Percentiles rank a stretch among this genome's conserved stretches.
Evolutionary conservation across 1,140 invertebrate species (phyloP).

Genomic region (Drosophila simulans): DNA sequence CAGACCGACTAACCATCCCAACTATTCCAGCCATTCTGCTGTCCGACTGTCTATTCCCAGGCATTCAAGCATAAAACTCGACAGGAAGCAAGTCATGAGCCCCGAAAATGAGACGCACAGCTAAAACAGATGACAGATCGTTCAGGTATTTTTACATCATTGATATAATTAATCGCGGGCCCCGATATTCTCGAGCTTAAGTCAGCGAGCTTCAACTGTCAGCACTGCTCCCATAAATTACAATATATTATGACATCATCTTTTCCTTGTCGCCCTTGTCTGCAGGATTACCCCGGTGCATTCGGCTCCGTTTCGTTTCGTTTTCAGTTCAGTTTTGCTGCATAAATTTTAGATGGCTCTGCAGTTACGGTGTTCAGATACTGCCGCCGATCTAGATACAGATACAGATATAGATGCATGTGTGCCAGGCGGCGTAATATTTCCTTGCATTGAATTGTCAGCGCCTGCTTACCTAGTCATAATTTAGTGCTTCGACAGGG

Average conservation of each 20-base stretch:
- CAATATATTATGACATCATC: slow-evolving; percentile 80
- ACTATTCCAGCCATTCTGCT: slow-evolving; percentile 9
- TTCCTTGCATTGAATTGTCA: slow-evolving; percentile 75
- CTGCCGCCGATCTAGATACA: slow-evolving; percentile 40
- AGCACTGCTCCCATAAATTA: slow-evolving; percentile 64
- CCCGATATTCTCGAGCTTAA: slow-evolving; percentile 12
- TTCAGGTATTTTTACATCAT: slow-evolving; percentile 68
- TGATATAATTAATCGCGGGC: slow-evolving; percentile 46
- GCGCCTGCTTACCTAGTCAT: slow-evolving; percentile 69
- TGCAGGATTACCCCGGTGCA: slow-evolving; percentile 55
- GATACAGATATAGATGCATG: slow-evolving; percentile 13
- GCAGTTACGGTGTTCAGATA: slow-evolving; percentile 14
- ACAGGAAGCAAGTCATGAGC: slow-evolving; percentile 48
- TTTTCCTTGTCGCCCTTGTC: slow-evolving; percentile 33
- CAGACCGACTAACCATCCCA: slow-evolving; percentile 20
- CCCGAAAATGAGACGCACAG: slow-evolving; percentile 27
- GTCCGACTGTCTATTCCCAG: slow-evolving; percentile 55
- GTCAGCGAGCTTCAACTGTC: slow-evolving; percentile 47
- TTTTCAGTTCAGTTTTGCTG: slow-evolving; percentile 54
- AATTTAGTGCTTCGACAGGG: slow-evolving; percentile 67
- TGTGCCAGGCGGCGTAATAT: slow-evolving; percentile 36
- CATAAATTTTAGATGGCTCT: slow-evolving; percentile 67
- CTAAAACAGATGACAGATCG: slow-evolving; percentile 61
- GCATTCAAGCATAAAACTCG: slow-evolving; percentile 71
- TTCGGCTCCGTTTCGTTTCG: slow-evolving; percentile 40